Conservation (phyloP, 30 jellyfish, hydroid and myxozoan genomes). For the Aurelia coerulea region DNA sequence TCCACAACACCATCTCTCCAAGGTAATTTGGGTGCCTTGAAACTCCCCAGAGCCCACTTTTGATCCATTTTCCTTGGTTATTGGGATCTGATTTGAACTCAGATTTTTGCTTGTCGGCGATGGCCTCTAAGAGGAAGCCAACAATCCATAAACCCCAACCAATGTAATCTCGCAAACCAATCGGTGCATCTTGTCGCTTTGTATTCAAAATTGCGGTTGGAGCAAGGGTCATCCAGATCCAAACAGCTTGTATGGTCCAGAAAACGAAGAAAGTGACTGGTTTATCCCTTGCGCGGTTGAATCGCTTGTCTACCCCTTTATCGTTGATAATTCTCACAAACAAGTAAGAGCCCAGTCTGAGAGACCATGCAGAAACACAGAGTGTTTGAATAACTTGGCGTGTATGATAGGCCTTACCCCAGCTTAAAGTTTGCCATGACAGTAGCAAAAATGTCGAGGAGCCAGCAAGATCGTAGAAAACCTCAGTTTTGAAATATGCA, state of each 20-base stretch:
- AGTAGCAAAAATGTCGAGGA: slow-evolving; percentile 87
- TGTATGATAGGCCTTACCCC: slow-evolving; percentile 78
- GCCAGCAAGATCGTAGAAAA: slow-evolving; percentile 93
- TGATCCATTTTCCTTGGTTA: slow-evolving; percentile 87
- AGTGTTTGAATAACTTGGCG: slow-evolving; percentile 89
- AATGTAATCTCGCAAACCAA: slow-evolving; percentile 64
- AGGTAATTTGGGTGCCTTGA: slow-evolving; percentile 96
- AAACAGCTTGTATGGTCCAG: slow-evolving; percentile 94
- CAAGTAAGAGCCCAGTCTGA: slow-evolving; percentile 87
- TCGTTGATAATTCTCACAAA: slow-evolving; percentile 77
- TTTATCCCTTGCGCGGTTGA: slow-evolving; percentile 80
- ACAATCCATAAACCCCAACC: slow-evolving; percentile 88
- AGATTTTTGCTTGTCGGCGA: slow-evolving; percentile 89
- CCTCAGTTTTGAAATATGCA: slow-evolving; percentile 83
- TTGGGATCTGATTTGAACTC: slow-evolving; percentile 66
- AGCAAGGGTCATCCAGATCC: slow-evolving; percentile 89
- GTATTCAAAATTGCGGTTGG: slow-evolving; percentile 86
- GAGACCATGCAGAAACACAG: slow-evolving; percentile 89
- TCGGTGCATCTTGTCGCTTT: slow-evolving; percentile 53
- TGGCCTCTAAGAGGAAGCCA: slow-evolving; percentile 79
- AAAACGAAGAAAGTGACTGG: slow-evolving; percentile 68
- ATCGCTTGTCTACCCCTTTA: slow-evolving; percentile 90
- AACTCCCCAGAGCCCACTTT: slow-evolving; percentile 86
- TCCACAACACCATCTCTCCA: slow-evolving; percentile 95
- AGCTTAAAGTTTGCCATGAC: slow-evolving; percentile 83